A percentile compares a stretch with the other conserved stretches of the same genome.
Evolutionary conservation across 2,888 invertebrate species (phyloP).

Genomic region (Ennomos erosarius): DNA sequence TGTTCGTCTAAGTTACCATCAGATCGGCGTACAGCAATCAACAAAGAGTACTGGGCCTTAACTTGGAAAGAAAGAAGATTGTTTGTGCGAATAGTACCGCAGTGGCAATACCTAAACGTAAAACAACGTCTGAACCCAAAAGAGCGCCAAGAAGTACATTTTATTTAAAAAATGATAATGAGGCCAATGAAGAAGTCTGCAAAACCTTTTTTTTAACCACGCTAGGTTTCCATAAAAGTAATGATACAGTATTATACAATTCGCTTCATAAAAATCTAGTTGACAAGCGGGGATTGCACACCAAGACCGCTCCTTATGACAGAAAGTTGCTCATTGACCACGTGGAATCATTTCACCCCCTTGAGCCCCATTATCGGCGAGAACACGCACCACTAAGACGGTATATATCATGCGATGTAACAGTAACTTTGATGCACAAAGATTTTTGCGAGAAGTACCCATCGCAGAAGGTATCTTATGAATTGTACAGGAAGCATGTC

Average conservation of each 20-base stretch:
- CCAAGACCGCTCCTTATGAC: slow-evolving; percentile 6
- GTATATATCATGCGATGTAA: slow-evolving; percentile 11
- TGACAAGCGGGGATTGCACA: neutral
- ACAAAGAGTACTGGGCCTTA: slow-evolving; percentile 10
- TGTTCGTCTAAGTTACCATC: slow-evolving; percentile 7
- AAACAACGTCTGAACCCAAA: slow-evolving; percentile 12
- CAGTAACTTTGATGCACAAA: slow-evolving; percentile 11
- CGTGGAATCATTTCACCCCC: slow-evolving; percentile 6
- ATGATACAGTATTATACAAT: slow-evolving; percentile 9
- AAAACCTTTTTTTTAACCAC: slow-evolving; percentile 9
- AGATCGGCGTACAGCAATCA: slow-evolving; percentile 1
- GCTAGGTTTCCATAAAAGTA: slow-evolving; percentile 5
- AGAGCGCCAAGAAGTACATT: slow-evolving; percentile 4
- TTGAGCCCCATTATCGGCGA: slow-evolving; percentile 1
- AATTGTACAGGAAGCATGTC: too few relatives aligned
- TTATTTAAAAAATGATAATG: slow-evolving; percentile 6
- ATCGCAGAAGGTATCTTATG: too few relatives aligned
- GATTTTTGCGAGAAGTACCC: neutral
- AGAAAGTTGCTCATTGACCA: slow-evolving; percentile 7
- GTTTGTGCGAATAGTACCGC: slow-evolving; percentile 9
- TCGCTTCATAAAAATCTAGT: slow-evolving; percentile 2
- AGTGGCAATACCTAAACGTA: slow-evolving; percentile 12
- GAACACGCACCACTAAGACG: slow-evolving; percentile 10
- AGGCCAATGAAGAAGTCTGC: slow-evolving; percentile 11
- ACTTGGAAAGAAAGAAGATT: slow-evolving; percentile 12